Evolutionary conservation across 1,140 invertebrate genomes (phyloP).

Genomic region (Octopus sinensis): DNA sequence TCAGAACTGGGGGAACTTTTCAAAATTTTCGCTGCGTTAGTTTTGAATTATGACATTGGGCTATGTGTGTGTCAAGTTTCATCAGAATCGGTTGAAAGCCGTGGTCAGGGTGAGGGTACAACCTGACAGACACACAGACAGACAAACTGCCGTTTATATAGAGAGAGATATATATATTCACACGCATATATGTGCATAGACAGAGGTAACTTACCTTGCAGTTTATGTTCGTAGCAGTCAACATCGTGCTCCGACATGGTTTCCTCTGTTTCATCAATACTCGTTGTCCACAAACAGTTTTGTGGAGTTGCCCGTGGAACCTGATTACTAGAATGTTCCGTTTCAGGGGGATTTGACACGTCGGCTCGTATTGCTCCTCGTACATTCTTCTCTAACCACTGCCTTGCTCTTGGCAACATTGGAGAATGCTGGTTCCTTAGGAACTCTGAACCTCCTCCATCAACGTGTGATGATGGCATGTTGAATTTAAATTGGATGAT

Average conservation of each 20-base stretch:
- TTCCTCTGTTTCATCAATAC: neutral
- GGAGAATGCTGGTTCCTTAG: neutral
- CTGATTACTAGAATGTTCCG: neutral
- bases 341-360: neutral
- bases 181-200: too few relatives aligned
- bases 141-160: too few relatives aligned
- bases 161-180: too few relatives aligned
- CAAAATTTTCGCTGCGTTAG: too few relatives aligned
- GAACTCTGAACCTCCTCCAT: conserved; percentile 3
- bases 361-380: neutral
- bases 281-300: neutral
- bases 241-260: neutral
- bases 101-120: too few relatives aligned
- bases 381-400: neutral
- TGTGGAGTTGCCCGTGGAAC: neutral
- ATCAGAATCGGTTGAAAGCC: too few relatives aligned
- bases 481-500: conserved; percentile 8
- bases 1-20: too few relatives aligned
- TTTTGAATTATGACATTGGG: too few relatives aligned
- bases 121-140: too few relatives aligned
- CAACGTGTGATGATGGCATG: neutral
- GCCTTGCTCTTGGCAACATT: neutral
- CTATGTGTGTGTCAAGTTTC: too few relatives aligned
- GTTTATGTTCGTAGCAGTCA: neutral
- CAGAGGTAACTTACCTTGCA: neutral